A percentile compares a stretch with the other conserved stretches of the same genome.
phyloP scores from a whole-genome alignment of 2,797 vertebrate genomes.

The Psittacula derbiana region DNA sequence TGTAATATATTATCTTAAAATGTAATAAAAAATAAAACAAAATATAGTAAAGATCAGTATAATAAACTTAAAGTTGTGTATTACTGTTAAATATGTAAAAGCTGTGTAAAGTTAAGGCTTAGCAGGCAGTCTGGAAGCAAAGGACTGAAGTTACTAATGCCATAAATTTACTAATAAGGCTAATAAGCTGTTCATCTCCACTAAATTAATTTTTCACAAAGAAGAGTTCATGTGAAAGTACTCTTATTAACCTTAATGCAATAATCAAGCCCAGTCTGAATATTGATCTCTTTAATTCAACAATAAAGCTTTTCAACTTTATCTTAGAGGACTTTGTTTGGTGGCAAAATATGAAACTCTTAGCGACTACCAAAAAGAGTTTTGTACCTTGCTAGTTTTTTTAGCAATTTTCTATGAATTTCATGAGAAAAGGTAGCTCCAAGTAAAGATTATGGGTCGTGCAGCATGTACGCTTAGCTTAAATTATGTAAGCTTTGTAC shows the following conservation, averaged over 20 bases:
- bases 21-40: neutral
- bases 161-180: neutral
- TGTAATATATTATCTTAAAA: neutral
- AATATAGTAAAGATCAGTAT: neutral
- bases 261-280: neutral
- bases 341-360: neutral
- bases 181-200: neutral
- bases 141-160: neutral
- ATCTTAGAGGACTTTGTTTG: neutral
- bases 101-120: neutral
- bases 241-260: neutral
- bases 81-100: neutral
- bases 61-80: neutral
- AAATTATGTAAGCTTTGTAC: neutral
- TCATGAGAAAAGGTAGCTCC: neutral
- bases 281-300: neutral
- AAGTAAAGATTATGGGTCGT: neutral
- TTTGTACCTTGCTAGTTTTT: neutral
- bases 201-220: neutral
- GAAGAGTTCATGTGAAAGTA: neutral
- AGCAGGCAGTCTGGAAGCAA: neutral
- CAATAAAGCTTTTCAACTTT: neutral
- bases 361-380: neutral
- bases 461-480: neutral
- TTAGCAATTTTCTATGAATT: neutral